These are phyloP conservation scores for Melieria crassipennis DNA, from an alignment of 2,888 invertebrate genomes.

Conservation along the genomic window DNA sequence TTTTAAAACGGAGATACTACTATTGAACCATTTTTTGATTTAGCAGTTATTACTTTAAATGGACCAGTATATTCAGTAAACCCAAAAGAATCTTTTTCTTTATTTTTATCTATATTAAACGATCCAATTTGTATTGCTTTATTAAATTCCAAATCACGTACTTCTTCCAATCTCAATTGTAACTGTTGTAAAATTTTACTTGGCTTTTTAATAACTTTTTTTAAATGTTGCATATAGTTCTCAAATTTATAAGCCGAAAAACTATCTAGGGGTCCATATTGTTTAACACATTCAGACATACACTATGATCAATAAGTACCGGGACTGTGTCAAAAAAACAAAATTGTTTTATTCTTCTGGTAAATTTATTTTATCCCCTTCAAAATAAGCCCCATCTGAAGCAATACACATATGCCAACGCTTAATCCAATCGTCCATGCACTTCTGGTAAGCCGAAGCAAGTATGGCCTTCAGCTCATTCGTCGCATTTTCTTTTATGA, in stretches of 20 bases:
- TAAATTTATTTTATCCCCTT: too few relatives aligned
- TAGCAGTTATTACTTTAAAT: constrained; percentile 17
- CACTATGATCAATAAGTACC: too few relatives aligned
- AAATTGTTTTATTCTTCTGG: too few relatives aligned
- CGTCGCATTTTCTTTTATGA: too few relatives aligned
- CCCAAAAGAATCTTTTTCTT: constrained; percentile 6
- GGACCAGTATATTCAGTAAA: constrained; percentile 13
- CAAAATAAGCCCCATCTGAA: too few relatives aligned
- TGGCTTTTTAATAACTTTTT: constrained; percentile 15
- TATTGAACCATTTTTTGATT: constrained; percentile 3
- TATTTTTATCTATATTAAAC: constrained; percentile 6
- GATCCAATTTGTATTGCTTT: constrained; percentile 15
- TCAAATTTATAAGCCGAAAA: constrained; percentile 26
- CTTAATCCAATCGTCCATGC: too few relatives aligned
- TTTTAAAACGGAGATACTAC: constrained; percentile 18
- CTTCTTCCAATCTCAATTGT: not conserved
- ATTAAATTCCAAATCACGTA: not conserved
- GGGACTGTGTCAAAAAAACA: too few relatives aligned
- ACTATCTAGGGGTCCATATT: constrained; percentile 17
- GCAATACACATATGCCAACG: too few relatives aligned
- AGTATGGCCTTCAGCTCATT: too few relatives aligned
- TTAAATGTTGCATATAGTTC: constrained; percentile 17
- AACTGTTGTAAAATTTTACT: constrained; percentile 18
- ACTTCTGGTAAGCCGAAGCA: too few relatives aligned
- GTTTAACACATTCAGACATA: constrained; percentile 15